phyloP scores from a whole-genome alignment of 2,113 vertebrate genomes.

The Myiagra hebetior region DNA sequence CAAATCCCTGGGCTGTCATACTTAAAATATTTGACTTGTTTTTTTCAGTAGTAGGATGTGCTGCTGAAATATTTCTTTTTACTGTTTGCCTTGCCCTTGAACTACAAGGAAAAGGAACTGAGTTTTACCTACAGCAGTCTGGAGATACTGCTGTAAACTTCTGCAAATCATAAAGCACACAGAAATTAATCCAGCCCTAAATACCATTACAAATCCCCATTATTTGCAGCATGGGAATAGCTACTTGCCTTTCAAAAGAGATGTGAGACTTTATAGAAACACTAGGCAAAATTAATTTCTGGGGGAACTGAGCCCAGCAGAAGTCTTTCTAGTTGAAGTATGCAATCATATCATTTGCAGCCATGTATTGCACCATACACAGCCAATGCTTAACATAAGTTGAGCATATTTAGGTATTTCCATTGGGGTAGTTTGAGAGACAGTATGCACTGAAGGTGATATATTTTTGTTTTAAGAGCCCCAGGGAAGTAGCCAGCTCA shows the following conservation, averaged over 20 bases:
- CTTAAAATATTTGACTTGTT: neutral
- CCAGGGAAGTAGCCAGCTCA: neutral
- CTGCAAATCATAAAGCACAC: neutral
- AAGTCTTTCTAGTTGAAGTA: neutral
- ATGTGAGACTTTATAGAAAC: neutral
- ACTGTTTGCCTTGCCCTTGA: neutral
- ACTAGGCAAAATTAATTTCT: neutral
- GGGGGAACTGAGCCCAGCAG: neutral
- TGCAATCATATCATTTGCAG: neutral
- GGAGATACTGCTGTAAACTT: neutral
- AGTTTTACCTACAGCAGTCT: neutral
- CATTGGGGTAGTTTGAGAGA: neutral
- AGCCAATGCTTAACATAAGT: neutral
- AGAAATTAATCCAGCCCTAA: neutral
- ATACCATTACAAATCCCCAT: neutral
- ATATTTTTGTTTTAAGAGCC: neutral
- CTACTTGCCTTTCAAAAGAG: neutral
- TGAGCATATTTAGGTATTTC: neutral
- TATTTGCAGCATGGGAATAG: neutral
- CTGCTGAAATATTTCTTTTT: slow-evolving; percentile 30
- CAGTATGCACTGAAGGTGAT: neutral
- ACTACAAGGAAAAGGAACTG: neutral
- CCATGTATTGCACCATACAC: neutral
- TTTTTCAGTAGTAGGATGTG: slow-evolving; percentile 1
- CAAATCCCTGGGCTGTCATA: neutral